Evolutionary conservation across 2,113 vertebrate genomes (phyloP).

Genomic region (Phaethornis superciliosus): DNA sequence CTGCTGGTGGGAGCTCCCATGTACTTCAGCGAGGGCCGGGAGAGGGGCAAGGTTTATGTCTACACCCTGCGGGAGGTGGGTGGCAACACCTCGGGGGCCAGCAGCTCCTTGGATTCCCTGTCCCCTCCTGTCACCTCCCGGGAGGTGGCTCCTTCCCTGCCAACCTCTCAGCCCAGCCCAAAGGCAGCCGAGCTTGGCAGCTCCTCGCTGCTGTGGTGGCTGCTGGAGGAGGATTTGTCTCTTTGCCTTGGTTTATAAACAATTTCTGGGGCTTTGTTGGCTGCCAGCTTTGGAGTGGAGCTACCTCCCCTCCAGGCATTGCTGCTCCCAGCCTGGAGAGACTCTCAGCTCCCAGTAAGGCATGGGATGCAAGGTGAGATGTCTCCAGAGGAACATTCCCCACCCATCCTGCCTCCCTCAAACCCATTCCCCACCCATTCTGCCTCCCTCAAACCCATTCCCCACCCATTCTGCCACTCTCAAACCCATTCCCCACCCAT

Average conservation of each 20-base stretch:
- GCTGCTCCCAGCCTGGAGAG: not conserved
- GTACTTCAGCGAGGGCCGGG: constrained; percentile 92
- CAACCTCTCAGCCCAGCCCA: fast-evolving
- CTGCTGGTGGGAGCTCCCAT: constrained; percentile 94
- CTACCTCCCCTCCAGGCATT: fast-evolving
- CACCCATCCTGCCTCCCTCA: too few species aligned
- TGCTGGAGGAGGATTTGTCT: not conserved
- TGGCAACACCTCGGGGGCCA: too few species aligned
- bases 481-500: fast-evolving
- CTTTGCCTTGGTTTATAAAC: not conserved
- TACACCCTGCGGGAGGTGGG: constrained; percentile 82
- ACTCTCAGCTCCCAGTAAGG: not conserved
- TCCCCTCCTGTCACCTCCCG: not conserved
- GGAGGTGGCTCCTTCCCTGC: not conserved
- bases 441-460: too few species aligned
- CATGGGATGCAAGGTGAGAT: too few species aligned
- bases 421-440: fast-evolving
- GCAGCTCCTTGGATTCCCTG: not conserved
- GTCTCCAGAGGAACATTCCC: not conserved
- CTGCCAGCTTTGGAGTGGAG: not conserved
- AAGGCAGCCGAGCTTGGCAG: not conserved
- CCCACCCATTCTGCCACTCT: fast-evolving
- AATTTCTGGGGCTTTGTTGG: not conserved
- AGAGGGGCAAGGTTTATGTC: constrained; percentile 90
- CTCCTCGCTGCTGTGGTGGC: not conserved